Evolutionary conservation across 2,113 vertebrate species (phyloP).

Genomic region (Passer montanus): DNA sequence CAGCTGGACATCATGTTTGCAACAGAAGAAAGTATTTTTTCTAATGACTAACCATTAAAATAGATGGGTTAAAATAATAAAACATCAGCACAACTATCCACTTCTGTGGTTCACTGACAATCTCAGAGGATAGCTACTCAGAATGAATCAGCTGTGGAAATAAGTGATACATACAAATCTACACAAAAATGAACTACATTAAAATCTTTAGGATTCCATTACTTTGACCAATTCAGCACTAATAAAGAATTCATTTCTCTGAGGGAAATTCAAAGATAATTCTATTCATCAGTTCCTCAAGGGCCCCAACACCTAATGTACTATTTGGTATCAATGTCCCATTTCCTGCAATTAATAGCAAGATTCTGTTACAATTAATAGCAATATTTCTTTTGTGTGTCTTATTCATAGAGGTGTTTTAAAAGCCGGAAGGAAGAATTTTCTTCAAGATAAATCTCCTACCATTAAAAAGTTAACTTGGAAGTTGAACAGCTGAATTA

Average conservation of each 20-base stretch:
- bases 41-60: background rate
- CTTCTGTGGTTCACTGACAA: background rate
- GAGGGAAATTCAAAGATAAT: background rate
- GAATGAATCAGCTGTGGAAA: background rate
- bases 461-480: background rate
- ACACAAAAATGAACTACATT: background rate
- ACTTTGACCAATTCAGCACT: background rate
- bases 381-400: background rate
- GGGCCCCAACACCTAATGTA: background rate
- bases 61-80: background rate
- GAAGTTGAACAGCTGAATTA: background rate
- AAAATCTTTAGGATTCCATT: background rate
- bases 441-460: background rate
- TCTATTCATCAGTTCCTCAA: background rate
- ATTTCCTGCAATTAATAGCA: background rate
- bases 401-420: background rate
- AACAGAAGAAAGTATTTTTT: background rate
- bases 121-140: background rate
- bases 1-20: background rate
- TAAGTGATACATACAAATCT: background rate
- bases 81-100: background rate
- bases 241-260: background rate
- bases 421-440: background rate
- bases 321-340: background rate
- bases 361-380: background rate